Percentiles rank a stretch among this genome's conserved stretches.
Conservation (phyloP, 2,888 invertebrate species). For the Chrysodeixis includens region DNA sequence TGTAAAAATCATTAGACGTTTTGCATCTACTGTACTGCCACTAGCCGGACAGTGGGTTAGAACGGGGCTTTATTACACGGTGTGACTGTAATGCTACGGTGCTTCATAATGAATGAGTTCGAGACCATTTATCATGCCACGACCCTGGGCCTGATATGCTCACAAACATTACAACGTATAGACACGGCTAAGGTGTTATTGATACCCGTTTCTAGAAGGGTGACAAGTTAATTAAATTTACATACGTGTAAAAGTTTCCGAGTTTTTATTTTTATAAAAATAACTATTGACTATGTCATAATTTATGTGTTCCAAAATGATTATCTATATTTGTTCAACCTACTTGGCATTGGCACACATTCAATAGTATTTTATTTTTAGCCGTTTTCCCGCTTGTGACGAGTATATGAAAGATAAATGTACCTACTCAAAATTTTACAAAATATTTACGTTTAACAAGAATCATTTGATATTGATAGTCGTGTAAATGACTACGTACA, state of each 20-base stretch:
- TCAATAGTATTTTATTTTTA: constrained; percentile 63
- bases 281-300: background rate
- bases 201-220: constrained; percentile 11
- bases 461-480: background rate
- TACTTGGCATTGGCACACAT: constrained; percentile 69
- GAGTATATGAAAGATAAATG: constrained; percentile 22
- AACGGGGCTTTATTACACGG: constrained; percentile 18
- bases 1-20: background rate
- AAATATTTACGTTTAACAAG: background rate
- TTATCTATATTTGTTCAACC: constrained; percentile 60
- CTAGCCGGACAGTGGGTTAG: constrained; percentile 11
- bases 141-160: constrained; percentile 14
- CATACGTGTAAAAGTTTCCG: background rate
- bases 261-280: no score
- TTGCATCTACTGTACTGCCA: background rate
- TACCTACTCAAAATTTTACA: background rate
- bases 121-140: constrained; percentile 35
- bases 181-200: constrained; percentile 28
- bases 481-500: background rate
- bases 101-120: constrained; percentile 35
- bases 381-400: constrained; percentile 31
- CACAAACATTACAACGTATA: constrained; percentile 7
- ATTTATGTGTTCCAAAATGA: background rate
- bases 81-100: constrained; percentile 9
- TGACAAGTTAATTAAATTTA: background rate